Conservation (phyloP, 2,797 vertebrate genomes). For the Aulostomus chinensis region DNA sequence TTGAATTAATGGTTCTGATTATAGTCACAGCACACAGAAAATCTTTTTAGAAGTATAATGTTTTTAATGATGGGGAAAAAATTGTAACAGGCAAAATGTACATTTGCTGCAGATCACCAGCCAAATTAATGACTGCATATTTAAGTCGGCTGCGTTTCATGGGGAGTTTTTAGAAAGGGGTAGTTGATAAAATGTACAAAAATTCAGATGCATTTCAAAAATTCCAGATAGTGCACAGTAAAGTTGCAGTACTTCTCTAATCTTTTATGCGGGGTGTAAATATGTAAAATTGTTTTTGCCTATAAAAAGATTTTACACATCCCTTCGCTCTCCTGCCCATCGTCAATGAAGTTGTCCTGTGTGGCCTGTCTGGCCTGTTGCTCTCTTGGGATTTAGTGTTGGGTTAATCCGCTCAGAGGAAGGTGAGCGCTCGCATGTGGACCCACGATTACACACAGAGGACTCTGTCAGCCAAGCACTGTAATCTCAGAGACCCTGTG, state of each 20-base stretch:
- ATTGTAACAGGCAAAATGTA: too few species aligned
- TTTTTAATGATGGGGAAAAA: too few species aligned
- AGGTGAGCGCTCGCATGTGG: constrained; percentile 81
- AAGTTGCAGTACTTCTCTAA: neutral
- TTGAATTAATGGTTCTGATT: too few species aligned
- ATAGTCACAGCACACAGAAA: too few species aligned
- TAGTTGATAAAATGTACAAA: too few species aligned
- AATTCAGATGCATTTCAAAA: too few species aligned
- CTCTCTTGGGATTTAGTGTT: constrained; percentile 82
- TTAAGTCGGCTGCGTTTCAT: too few species aligned
- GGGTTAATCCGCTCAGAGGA: constrained; percentile 83
- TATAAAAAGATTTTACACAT: constrained; percentile 43
- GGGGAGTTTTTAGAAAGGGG: too few species aligned
- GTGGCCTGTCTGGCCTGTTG: constrained; percentile 80
- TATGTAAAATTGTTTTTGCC: constrained; percentile 24
- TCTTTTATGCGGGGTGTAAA: constrained; percentile 7
- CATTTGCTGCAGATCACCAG: too few species aligned
- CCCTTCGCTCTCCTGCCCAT: constrained; percentile 45
- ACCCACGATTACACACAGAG: constrained; percentile 86
- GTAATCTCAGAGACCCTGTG: constrained; percentile 80
- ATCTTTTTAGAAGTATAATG: too few species aligned
- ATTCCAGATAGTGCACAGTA: constrained; percentile 1
- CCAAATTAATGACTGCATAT: too few species aligned
- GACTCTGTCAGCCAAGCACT: constrained; percentile 78
- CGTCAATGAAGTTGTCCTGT: constrained; percentile 75